Evolutionary conservation across 1,140 invertebrate genomes (phyloP).

Genomic region (Bombus pyrosoma): DNA sequence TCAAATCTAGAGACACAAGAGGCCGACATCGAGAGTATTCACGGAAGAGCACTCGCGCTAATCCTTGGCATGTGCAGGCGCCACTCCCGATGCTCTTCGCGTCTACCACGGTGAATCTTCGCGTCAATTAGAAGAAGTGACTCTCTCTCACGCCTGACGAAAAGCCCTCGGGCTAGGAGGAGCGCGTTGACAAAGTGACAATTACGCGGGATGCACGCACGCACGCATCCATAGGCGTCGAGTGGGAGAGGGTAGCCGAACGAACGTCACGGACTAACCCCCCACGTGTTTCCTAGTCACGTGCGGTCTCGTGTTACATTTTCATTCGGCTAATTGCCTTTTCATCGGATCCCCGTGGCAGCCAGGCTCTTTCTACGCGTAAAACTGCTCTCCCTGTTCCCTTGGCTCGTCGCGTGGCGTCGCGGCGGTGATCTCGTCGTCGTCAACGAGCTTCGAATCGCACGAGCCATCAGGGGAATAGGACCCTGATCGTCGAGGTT

Average conservation of each 20-base stretch:
- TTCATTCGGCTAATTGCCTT: slow-evolving; percentile 82
- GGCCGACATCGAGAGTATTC: background rate
- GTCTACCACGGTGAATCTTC: slow-evolving; percentile 23
- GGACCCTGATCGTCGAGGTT: slow-evolving; percentile 43
- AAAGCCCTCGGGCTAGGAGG: slow-evolving; percentile 42
- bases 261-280: slow-evolving; percentile 19
- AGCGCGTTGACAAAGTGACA: slow-evolving; percentile 80
- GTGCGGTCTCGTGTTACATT: slow-evolving; percentile 82
- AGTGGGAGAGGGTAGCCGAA: background rate
- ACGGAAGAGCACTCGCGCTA: slow-evolving; percentile 3
- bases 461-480: slow-evolving; percentile 34
- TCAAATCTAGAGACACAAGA: background rate
- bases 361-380: slow-evolving; percentile 31
- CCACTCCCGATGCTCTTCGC: background rate
- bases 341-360: slow-evolving; percentile 68
- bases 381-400: slow-evolving; percentile 9
- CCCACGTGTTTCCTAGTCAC: slow-evolving; percentile 74
- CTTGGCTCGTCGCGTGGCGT: slow-evolving; percentile 5
- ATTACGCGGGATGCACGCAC: slow-evolving; percentile 71
- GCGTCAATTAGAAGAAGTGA: slow-evolving; percentile 72
- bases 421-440: slow-evolving; percentile 7
- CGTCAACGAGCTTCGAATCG: slow-evolving; percentile 61
- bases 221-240: slow-evolving; percentile 26
- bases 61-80: background rate
- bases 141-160: slow-evolving; percentile 58